Evolutionary conservation across 2,888 invertebrate species (phyloP).

Genomic region (Caprella mutica): DNA sequence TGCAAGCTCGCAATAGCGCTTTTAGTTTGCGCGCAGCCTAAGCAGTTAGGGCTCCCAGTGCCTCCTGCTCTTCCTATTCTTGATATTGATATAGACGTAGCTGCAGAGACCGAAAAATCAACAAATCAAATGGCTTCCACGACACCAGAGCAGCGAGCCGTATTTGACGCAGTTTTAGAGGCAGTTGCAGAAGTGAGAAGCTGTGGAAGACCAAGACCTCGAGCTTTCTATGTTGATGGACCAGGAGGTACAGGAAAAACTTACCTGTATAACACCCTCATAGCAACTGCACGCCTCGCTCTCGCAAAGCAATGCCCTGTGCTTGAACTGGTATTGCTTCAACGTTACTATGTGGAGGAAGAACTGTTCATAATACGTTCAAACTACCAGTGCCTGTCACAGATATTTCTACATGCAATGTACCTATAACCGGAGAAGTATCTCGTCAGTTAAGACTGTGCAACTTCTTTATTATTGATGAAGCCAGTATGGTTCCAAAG

Average conservation of each 20-base stretch:
- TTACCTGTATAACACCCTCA: background rate
- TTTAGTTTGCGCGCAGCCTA: too few relatives aligned
- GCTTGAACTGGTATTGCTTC: slow-evolving; percentile 44
- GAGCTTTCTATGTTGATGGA: slow-evolving; percentile 4
- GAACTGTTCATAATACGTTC: slow-evolving; percentile 41
- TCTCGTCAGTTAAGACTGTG: slow-evolving; percentile 38
- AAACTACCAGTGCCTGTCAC: slow-evolving; percentile 38
- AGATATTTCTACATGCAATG: slow-evolving; percentile 38
- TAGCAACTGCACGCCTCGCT: background rate
- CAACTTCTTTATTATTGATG: slow-evolving; percentile 40
- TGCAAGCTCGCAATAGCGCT: too few relatives aligned
- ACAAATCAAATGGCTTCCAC: too few relatives aligned
- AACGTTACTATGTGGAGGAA: slow-evolving; percentile 40
- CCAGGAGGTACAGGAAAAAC: background rate
- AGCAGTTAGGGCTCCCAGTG: too few relatives aligned
- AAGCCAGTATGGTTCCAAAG: slow-evolving; percentile 41
- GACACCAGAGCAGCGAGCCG: background rate
- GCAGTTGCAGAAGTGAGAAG: too few relatives aligned
- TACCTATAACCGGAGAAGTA: slow-evolving; percentile 35
- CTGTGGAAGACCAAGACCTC: too few relatives aligned
- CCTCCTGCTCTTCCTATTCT: too few relatives aligned
- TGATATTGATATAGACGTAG: too few relatives aligned
- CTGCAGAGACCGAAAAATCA: too few relatives aligned
- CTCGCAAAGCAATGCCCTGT: background rate
- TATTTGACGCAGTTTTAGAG: background rate